Evolutionary conservation across 1,140 invertebrate species (phyloP), one percentile per base, ranked within the genome.

Genomic region (Brachionus angularis): DNA sequence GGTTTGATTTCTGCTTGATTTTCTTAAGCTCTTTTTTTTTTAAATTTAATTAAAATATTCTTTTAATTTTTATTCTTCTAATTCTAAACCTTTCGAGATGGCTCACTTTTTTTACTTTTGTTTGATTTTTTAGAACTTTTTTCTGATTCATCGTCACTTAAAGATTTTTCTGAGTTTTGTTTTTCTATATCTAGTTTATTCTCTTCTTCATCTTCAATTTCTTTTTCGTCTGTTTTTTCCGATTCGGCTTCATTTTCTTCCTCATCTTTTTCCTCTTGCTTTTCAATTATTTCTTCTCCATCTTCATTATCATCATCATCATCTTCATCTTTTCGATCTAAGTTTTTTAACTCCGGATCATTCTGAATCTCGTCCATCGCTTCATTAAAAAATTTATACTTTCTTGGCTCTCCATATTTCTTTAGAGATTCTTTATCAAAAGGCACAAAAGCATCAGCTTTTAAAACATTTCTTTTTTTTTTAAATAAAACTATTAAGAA

Each of bases 311-410:
- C 7, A 53, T 18, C 27, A 14, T 58, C 25, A 27, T 69, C 18
- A 16, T 42, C 27, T 4, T 72, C 27, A 4, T 21, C 61, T 23
- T 10, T 18, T 1, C 2, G 1, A 21, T 31, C 10, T 16, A 39
- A 23, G 39, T 58, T 58, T 39, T 39, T 21, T 52, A 58, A 49
- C 44, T 62, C 76, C 4, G 83, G 82, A 55, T 84, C 82, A 74
- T 84, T 78, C 74, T 87, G 84, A 49, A 88, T 85, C 77, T 88
- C 84, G 75, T 83, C 79, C 47, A 89, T 78, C 21, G 87, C 88
- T 75, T 88, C 86, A 76, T 87, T 86, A 76, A 88, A 89, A 73
- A 81, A 83, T 76, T 85, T 85, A 62, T 86, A 78, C 77, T 85
- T 86, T 70, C 83, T 76, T 7, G 84, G 79, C 76, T 88, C 88